Base-by-base conservation (phyloP, 2,888 invertebrate species). In the Cephonodes hylas region DNA sequence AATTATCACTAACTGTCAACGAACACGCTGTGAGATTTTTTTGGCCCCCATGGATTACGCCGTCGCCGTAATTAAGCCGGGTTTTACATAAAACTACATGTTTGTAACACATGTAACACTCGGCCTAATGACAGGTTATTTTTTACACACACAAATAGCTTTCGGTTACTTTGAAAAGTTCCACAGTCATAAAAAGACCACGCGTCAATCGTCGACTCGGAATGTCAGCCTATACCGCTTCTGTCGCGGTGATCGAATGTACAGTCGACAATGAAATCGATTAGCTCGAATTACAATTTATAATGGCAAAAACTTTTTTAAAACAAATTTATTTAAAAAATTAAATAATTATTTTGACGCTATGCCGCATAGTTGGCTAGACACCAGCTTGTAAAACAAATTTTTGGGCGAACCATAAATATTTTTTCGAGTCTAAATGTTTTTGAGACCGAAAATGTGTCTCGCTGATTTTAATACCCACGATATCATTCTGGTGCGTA, bases 171-270 rank as follows among this genome's bases (percentile, higher is more conserved):
- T 69, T 69, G 67, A 74, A 58, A 70, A 69, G 57, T 62, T 58
- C 58, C 62, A 45, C 56, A 73, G 53, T 53, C 27, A 18, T 53
- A 76, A 76, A 76, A 74, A 69, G 69, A 66, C 71, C 56, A 62
- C 61, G 61, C 72, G 73, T 78, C 78, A 76, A 67, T 79, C 78
- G 59, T 75, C 78, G 72, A 65, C 60, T 65, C 46, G 61, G 27
- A 68, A 68, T 69, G 66, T 66, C 57, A 62, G 68, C 63, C 60
- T 69, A 64, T 64, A 63, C 66, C 68, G 64, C 64, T 66, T 69
- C 66, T 65, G 68, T 65, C 62, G 22, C 66, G 68, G 64, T 69
- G 66, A 64, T 66, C 68, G 66, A 62, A 59, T 48, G 64, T 71
- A 68, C 56, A 31, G 71, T 70, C 60, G 18, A 15, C 27, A 1